Evolutionary conservation across 2,888 invertebrate genomes (phyloP), one percentile per base, ranked within the genome.

Genomic region (Entomobrya proxima): DNA sequence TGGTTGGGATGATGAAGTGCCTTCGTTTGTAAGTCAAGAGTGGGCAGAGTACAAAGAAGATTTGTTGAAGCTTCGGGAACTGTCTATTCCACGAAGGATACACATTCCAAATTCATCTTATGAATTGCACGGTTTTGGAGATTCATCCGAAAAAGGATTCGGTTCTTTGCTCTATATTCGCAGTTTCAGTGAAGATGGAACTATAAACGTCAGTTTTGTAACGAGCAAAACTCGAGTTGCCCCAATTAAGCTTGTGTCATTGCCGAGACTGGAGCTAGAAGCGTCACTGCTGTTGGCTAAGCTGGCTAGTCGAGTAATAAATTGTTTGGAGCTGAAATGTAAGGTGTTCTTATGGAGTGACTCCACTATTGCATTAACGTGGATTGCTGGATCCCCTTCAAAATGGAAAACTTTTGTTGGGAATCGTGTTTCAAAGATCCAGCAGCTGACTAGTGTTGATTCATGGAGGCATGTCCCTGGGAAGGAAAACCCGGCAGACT

Each of bases 221-320:
- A 84, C 87, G 37, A 69, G 89, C n/a, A 90, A 90, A 81, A 88
- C 90, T 1, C 52, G 84, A 47, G 91, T 90, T 6, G 88, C 90
- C 1, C 90, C 90, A 9, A 30, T 89, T 9, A 90, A 90, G 75
- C 87, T 61, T 30, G 61, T 90, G 5, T 80, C 90, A 4, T 35
- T 91, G 15, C 91, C 91, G n/a, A 21, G 88, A 13, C 75, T 91
- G n/a, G 91, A 91, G 77, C 80, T 91, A 0, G 89, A 89, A 40
- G 90, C 86, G 15, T 91, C 91, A 6, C 35, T 89, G 0, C 72
- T 91, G 15, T 35, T 90, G 7, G 85, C 90, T 13, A 58, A 87
- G 64, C 81, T 91, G 27, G 37, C 87, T 27, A 27, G 50, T 1
- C 86, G 84, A 15, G 85, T 89, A 0, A 24, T 21, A n/a, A 37